A percentile compares a stretch with the other conserved stretches of the same genome.
Conservation (phyloP, 2,113 vertebrate species). For the Chiloscyllium plagiosum region DNA sequence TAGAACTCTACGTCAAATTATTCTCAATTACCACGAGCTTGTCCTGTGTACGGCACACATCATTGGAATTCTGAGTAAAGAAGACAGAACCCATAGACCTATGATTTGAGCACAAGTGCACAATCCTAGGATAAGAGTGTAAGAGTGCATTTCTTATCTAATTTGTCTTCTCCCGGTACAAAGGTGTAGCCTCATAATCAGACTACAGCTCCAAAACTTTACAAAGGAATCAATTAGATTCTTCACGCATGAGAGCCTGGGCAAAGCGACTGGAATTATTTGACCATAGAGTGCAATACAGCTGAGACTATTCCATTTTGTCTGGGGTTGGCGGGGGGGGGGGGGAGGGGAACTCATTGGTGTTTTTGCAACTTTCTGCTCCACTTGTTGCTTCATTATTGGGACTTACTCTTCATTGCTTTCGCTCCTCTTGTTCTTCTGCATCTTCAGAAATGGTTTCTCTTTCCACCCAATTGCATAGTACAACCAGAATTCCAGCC, state of each 20-base stretch:
- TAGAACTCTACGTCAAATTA: background rate
- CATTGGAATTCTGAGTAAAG: background rate
- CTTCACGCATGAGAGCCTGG: background rate
- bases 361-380: background rate
- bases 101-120: background rate
- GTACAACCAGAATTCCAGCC: background rate
- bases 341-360: background rate
- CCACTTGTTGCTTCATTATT: too few species aligned
- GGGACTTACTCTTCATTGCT: background rate
- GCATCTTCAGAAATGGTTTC: background rate
- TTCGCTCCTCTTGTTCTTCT: background rate
- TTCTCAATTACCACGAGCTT: background rate
- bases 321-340: too few species aligned
- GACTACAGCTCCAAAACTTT: background rate
- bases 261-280: background rate
- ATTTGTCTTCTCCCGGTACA: background rate
- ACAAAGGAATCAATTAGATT: background rate
- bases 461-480: background rate
- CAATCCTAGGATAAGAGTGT: background rate
- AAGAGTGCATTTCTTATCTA: background rate
- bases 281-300: background rate
- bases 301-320: background rate
- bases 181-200: background rate
- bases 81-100: too few species aligned
- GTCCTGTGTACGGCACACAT: background rate